Evolutionary conservation across 2,797 vertebrate genomes (phyloP).

Genomic region (Amniataba percoides): DNA sequence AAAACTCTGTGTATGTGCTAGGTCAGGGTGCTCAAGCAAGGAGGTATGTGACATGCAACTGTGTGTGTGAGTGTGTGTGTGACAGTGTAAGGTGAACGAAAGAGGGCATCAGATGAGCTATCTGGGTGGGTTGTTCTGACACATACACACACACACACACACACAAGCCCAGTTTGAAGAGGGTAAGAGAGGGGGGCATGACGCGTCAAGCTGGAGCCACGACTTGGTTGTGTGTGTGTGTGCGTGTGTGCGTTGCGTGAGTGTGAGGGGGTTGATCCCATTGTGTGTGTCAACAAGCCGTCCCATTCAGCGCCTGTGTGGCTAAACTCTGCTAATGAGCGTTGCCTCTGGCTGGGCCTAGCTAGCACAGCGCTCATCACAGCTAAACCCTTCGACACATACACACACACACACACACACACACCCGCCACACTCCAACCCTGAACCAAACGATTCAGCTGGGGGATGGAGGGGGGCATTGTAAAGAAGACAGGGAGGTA

Average conservation of each 20-base stretch:
- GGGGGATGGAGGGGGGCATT: background rate
- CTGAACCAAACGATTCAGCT: constrained; percentile 21
- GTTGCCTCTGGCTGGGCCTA: constrained; percentile 77
- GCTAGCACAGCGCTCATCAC: constrained; percentile 62
- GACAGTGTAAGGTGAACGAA: constrained; percentile 51
- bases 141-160: constrained; percentile 37
- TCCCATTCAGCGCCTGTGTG: constrained; percentile 83
- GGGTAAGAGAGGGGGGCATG: constrained; percentile 71
- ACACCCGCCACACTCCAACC: constrained; percentile 28
- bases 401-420: constrained; percentile 37
- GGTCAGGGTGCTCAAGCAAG: constrained; percentile 4
- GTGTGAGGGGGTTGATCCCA: constrained; percentile 77
- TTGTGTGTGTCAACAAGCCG: constrained; percentile 86
- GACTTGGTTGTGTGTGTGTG: constrained; percentile 50
- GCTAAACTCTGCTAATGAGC: constrained; percentile 88
- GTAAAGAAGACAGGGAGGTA: constrained; percentile 35
- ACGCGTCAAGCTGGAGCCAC: constrained; percentile 83
- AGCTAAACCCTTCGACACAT: constrained; percentile 61
- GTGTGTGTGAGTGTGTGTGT: constrained; percentile 31
- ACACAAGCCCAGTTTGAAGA: constrained; percentile 58
- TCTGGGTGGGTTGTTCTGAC: constrained; percentile 60
- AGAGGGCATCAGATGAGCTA: constrained; percentile 63
- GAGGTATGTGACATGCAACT: constrained; percentile 50
- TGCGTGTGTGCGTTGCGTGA: constrained; percentile 40
- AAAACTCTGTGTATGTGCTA: background rate